phyloP scores from a whole-genome alignment of 2,888 invertebrate genomes.

The Ametastegia equiseti region DNA sequence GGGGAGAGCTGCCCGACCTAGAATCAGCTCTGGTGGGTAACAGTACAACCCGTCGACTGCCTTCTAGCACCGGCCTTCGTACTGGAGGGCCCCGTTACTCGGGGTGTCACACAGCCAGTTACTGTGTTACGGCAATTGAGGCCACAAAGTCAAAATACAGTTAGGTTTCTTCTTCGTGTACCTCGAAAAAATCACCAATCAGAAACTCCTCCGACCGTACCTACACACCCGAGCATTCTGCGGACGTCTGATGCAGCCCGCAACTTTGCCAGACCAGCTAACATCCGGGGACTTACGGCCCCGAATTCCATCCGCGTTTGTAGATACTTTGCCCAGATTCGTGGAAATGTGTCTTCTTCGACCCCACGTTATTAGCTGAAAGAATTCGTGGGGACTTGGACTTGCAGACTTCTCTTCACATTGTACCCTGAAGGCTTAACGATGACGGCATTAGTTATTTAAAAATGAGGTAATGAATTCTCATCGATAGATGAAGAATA shows the following conservation, averaged over 20 bases:
- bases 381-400: background rate
- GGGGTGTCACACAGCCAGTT: conserved; percentile 75
- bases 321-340: background rate
- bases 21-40: conserved; percentile 47
- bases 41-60: conserved; percentile 47
- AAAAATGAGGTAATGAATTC: background rate
- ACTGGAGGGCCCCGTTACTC: conserved; percentile 71
- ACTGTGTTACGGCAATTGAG: conserved; percentile 76
- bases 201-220: conserved; percentile 26
- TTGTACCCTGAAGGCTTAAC: background rate
- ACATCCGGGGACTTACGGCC: conserved; percentile 25
- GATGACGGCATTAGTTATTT: background rate
- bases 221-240: conserved; percentile 16
- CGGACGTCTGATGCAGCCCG: conserved; percentile 29
- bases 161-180: conserved; percentile 69
- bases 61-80: conserved; percentile 57
- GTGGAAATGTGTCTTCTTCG: background rate
- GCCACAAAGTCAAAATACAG: conserved; percentile 77
- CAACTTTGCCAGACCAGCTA: conserved; percentile 5
- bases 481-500: background rate
- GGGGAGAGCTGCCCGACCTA: conserved; percentile 44
- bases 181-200: conserved; percentile 50
- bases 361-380: background rate
- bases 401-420: background rate
- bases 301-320: conserved; percentile 5